Conservation (phyloP, 2,113 vertebrate species). For the Percopsis transmontana region DNA sequence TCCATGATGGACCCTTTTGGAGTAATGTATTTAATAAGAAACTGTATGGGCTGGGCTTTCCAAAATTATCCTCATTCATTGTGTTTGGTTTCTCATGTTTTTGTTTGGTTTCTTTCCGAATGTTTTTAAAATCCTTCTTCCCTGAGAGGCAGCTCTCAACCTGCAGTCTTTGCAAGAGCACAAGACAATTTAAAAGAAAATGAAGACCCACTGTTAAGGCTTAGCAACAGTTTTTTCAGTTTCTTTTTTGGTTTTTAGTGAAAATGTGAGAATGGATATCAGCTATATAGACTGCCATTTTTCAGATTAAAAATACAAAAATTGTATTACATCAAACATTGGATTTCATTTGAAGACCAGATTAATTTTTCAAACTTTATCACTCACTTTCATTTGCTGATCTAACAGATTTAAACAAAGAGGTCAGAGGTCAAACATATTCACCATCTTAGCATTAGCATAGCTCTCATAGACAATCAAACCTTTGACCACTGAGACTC, state of each 20-base stretch:
- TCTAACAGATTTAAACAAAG: background rate
- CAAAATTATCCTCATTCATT: background rate
- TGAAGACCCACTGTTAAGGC: background rate
- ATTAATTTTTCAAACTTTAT: background rate
- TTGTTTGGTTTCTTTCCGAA: background rate
- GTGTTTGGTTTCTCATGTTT: background rate
- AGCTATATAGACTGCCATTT: conserved; percentile 41
- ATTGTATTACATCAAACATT: background rate
- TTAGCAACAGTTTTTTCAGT: background rate
- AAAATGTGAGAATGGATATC: background rate
- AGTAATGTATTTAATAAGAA: conserved; percentile 20
- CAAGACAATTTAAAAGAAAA: background rate
- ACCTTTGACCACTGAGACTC: conserved; percentile 19
- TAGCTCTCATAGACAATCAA: conserved; percentile 69
- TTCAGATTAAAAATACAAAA: background rate
- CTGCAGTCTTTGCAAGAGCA: background rate
- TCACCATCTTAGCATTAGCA: conserved; percentile 10
- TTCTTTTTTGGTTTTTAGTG: background rate
- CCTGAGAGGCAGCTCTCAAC: background rate
- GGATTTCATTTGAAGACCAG: background rate
- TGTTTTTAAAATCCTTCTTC: background rate
- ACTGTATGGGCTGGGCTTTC: conserved; percentile 2
- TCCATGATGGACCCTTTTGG: conserved; percentile 6
- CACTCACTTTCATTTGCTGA: background rate
- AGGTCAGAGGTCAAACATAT: background rate